Percentiles rank a stretch among this genome's conserved stretches.
phyloP scores from a whole-genome alignment of 1,140 invertebrate species.

The Drosophila neocordata region DNA sequence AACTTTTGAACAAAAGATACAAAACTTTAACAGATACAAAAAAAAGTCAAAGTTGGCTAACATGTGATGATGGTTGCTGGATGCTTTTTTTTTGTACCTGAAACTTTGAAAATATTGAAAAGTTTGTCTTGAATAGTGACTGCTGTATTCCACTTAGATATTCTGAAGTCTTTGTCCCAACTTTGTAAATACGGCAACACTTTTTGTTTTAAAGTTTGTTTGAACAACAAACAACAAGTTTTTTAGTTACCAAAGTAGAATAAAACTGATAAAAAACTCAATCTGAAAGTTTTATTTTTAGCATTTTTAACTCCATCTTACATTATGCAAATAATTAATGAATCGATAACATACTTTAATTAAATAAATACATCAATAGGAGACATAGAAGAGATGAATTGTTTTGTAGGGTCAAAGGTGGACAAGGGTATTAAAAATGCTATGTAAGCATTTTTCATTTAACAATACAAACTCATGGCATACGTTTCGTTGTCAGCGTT shows the following conservation, averaged over 20 bases:
- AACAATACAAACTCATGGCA: conserved; percentile 30
- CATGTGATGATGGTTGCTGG: neutral
- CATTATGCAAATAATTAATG: too few relatives aligned
- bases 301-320: too few relatives aligned
- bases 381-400: too few relatives aligned
- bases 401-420: too few relatives aligned
- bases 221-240: neutral
- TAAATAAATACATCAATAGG: too few relatives aligned
- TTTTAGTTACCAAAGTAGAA: too few relatives aligned
- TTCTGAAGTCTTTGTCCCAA: neutral
- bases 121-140: neutral
- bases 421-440: conserved; percentile 27
- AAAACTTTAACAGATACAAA: neutral
- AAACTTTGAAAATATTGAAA: neutral
- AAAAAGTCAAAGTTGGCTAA: neutral
- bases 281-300: too few relatives aligned
- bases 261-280: too few relatives aligned
- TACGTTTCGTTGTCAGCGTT: conserved; percentile 28
- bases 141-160: neutral
- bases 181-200: neutral
- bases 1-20: neutral
- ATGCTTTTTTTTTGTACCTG: too few relatives aligned
- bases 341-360: too few relatives aligned
- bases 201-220: neutral
- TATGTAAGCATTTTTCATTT: conserved; percentile 27